Evolutionary conservation across 2,888 invertebrate genomes (phyloP).

Genomic region (Tenodera sinensis): DNA sequence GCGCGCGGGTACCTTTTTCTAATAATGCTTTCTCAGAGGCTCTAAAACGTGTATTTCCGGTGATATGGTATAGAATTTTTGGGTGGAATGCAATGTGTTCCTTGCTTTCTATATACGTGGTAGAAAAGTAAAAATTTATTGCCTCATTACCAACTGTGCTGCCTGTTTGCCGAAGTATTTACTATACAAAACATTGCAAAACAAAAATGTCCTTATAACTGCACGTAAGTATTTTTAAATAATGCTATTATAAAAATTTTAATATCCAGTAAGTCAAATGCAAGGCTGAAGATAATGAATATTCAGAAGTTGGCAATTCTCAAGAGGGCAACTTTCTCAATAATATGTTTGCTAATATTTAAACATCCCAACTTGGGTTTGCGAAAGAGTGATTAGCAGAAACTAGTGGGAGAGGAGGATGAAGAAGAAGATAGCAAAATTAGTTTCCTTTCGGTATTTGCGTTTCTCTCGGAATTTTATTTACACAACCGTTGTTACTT

Average conservation of each 20-base stretch:
- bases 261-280: neutral
- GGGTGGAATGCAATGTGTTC: too few relatives aligned
- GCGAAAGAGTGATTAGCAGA: neutral
- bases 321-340: neutral
- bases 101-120: too few relatives aligned
- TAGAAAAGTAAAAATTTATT: too few relatives aligned
- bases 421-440: neutral
- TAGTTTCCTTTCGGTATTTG: neutral
- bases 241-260: neutral
- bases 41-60: too few relatives aligned
- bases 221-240: neutral
- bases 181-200: too few relatives aligned
- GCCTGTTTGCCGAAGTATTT: too few relatives aligned
- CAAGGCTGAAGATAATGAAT: neutral
- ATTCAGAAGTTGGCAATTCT: neutral
- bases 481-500: neutral
- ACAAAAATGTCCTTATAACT: too few relatives aligned
- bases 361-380: neutral
- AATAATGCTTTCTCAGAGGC: rapidly evolving
- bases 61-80: too few relatives aligned
- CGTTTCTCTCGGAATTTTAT: neutral
- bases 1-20: too few relatives aligned
- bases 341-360: neutral
- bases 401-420: too few relatives aligned
- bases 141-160: too few relatives aligned